Percentiles rank a stretch among this genome's conserved stretches.
These are phyloP conservation scores for Cheirogaleus medius DNA, from an alignment of 2,113 vertebrate genomes.

Conservation along the genomic window DNA sequence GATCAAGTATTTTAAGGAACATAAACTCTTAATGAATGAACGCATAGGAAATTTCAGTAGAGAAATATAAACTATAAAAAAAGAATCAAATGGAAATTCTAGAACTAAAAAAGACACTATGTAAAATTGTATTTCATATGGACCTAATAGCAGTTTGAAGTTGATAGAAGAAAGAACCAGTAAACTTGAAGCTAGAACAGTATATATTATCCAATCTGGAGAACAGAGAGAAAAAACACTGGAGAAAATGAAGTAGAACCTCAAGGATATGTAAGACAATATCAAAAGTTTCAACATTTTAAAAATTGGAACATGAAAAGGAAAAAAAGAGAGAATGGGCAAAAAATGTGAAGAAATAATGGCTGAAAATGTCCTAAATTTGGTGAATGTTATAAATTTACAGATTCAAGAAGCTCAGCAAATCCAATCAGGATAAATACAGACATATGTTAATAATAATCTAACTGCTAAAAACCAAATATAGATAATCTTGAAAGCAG, in stretches of 20 bases:
- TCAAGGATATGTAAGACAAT: background rate
- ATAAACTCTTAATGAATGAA: background rate
- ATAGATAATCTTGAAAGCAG: background rate
- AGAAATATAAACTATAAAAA: background rate
- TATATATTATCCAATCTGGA: background rate
- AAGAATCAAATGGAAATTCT: background rate
- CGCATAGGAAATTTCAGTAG: background rate
- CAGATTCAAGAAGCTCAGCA: background rate
- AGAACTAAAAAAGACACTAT: background rate
- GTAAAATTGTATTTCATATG: background rate
- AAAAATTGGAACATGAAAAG: background rate
- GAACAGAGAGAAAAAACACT: background rate
- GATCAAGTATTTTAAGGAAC: background rate
- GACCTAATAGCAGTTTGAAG: background rate
- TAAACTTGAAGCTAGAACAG: background rate
- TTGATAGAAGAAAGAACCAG: background rate
- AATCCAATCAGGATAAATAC: background rate
- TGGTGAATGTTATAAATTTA: background rate
- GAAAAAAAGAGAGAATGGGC: background rate
- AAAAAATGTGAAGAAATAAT: background rate
- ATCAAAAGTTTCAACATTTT: background rate
- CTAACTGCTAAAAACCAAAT: background rate
- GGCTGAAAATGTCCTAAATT: background rate
- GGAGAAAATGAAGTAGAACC: background rate
- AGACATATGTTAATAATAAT: background rate